Percentiles rank a stretch among this genome's conserved stretches.
These are phyloP conservation scores for Pitangus sulphuratus DNA, from an alignment of 2,797 vertebrate species.

Conservation along the genomic window DNA sequence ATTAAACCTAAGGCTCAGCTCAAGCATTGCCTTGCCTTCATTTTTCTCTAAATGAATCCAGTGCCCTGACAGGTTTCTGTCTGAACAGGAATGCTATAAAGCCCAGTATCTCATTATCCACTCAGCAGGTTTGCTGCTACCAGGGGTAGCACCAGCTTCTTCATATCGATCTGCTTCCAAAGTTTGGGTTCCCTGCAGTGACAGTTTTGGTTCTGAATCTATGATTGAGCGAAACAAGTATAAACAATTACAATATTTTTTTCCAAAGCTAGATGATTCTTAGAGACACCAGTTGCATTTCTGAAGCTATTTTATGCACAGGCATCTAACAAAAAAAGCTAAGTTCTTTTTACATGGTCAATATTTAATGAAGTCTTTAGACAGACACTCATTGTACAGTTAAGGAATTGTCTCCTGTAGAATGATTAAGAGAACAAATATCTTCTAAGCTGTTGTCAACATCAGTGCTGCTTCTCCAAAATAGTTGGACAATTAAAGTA, in stretches of 20 bases:
- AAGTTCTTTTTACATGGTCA: not conserved
- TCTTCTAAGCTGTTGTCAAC: not conserved
- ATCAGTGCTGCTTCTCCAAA: accelerated
- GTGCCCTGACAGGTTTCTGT: not conserved
- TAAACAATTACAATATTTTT: not conserved
- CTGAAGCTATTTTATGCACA: not conserved
- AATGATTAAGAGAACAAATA: not conserved
- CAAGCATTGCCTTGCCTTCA: not conserved
- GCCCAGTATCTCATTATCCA: not conserved
- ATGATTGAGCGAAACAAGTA: not conserved
- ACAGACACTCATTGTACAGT: not conserved
- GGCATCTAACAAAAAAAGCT: not conserved
- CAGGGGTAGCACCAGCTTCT: not conserved
- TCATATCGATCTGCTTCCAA: not conserved
- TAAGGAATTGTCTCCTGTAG: not conserved
- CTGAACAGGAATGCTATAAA: not conserved
- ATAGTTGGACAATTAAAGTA: not conserved
- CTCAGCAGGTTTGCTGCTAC: not conserved
- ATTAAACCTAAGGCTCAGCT: not conserved
- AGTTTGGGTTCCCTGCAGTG: not conserved
- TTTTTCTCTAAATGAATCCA: not conserved
- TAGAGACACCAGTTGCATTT: not conserved
- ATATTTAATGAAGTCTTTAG: not conserved
- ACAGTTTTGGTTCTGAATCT: not conserved
- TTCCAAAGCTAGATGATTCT: not conserved